Evolutionary conservation across 2,797 vertebrate species (phyloP), one percentile per base, ranked within the genome.

Genomic region (Smutsia temminckii): DNA sequence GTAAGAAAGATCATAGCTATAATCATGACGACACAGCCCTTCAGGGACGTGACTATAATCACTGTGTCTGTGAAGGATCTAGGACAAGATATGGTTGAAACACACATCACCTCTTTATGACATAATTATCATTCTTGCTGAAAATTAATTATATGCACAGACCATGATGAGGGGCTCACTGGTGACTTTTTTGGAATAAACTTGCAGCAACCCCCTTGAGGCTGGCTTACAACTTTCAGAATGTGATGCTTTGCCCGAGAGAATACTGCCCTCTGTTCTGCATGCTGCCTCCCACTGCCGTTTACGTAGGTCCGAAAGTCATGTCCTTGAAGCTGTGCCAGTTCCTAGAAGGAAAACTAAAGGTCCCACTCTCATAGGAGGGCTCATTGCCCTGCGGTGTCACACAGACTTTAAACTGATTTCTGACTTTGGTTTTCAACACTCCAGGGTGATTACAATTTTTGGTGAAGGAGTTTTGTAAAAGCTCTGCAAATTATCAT

Each of bases 91-190:
- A 59, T 42, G 37, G 46, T 59, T 55, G 63, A 91, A 90, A 72
- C 14, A 71, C 16, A 75, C 53, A 42, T 71, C 46, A 66, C 20
- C 3, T 29, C 18, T 34, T 93, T 91, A 32, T 34, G 11, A 66
- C 59, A 71, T 63, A 80, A 91, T 89, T 83, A 91, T 72, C 63
- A 74, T 37, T 87, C 8, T 90, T 84, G 68, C 46, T 83, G 63
- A 93, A 97, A 92, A 91, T 88, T 87, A 86, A 85, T 79, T 91
- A 63, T 84, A 40, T 85, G 14, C 34, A 42, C 14, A 79, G 25
- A 68, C 40, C 34, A 57, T 84, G 25, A 40, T 53, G 23, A 85
- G 16, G 46, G 6, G 74, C 23, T 74, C 64, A 64, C 14, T 55
- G 59, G 59, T 66, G 3, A 11, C 71, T 92, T 86, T 79, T 79